These are phyloP conservation scores for Loxodonta africana DNA, from an alignment of 2,113 vertebrate genomes.

Conservation along the genomic window DNA sequence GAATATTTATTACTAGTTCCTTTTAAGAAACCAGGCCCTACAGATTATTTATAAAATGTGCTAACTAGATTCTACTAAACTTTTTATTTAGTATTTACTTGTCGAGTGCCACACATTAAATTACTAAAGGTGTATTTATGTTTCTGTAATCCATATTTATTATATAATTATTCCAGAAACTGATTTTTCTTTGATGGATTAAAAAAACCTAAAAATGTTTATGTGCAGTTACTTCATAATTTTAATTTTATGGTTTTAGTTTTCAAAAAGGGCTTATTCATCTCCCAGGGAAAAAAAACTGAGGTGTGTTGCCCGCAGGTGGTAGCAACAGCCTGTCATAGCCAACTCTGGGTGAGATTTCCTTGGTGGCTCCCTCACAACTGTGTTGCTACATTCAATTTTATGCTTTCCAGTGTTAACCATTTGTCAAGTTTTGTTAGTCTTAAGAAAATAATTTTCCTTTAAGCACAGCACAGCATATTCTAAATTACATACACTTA, in stretches of 20 bases:
- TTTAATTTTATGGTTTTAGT: constrained; percentile 48
- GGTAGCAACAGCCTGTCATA: background rate
- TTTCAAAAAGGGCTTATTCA: constrained; percentile 41
- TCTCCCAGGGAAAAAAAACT: background rate
- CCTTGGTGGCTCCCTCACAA: background rate
- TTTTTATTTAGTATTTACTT: constrained; percentile 53
- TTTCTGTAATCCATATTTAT: constrained; percentile 43
- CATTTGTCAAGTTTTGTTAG: constrained; percentile 54
- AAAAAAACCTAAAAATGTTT: constrained; percentile 23
- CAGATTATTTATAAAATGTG: constrained; percentile 28
- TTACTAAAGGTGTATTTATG: background rate
- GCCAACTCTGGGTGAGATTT: background rate
- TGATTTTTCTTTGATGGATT: constrained; percentile 43
- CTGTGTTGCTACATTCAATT: background rate
- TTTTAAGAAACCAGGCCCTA: constrained; percentile 34
- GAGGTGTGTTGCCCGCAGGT: background rate
- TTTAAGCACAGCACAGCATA: background rate
- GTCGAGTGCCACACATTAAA: background rate
- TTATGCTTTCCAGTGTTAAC: constrained; percentile 47
- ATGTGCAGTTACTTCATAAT: constrained; percentile 62
- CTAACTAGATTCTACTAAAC: constrained; percentile 50
- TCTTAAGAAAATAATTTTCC: constrained; percentile 59
- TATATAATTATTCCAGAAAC: constrained; percentile 61
- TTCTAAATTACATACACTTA: constrained; percentile 49
- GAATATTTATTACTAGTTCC: constrained; percentile 36